phyloP scores from a whole-genome alignment of 30 jellyfish, hydroid and myxozoan species.

The Aurelia aurita region DNA sequence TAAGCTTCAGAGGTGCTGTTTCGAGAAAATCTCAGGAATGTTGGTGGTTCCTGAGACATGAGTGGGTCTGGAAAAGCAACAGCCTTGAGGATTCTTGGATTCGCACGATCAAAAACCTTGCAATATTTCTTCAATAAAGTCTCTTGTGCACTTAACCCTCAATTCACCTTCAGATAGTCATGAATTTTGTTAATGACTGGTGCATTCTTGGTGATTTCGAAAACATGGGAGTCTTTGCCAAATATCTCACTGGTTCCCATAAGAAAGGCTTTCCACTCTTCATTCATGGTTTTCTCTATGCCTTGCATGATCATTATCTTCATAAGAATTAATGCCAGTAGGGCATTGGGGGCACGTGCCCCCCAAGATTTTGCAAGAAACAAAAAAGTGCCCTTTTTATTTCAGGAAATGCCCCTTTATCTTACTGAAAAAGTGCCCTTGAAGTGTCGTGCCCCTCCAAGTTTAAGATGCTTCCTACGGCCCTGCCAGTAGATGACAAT shows the following conservation, averaged over 20 bases:
- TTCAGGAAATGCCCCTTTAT: too few relatives aligned
- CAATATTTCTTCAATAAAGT: slow-evolving; percentile 1
- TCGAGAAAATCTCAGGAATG: background rate
- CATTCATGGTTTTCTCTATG: background rate
- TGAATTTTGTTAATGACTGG: slow-evolving; percentile 10
- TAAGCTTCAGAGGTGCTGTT: background rate
- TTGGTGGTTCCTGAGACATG: slow-evolving; percentile 18
- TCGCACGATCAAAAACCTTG: background rate
- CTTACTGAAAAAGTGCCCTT: too few relatives aligned
- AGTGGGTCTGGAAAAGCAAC: slow-evolving; percentile 15
- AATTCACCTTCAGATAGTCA: slow-evolving; percentile 1
- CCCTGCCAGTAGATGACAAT: slow-evolving; percentile 7
- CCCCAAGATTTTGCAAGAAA: too few relatives aligned
- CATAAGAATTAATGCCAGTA: slow-evolving; percentile 1
- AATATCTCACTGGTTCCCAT: slow-evolving; percentile 14
- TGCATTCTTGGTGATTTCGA: background rate
- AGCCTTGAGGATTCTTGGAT: slow-evolving; percentile 12
- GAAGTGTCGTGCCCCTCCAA: too few relatives aligned
- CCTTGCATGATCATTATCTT: slow-evolving; percentile 9
- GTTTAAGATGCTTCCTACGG: too few relatives aligned
- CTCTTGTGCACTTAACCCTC: slow-evolving; percentile 8
- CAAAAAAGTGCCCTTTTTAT: too few relatives aligned
- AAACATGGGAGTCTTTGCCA: slow-evolving; percentile 34
- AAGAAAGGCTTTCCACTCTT: slow-evolving; percentile 13
- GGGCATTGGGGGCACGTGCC: too few relatives aligned